Percentiles rank a stretch among this genome's conserved stretches.
phyloP scores from a whole-genome alignment of 2,113 vertebrate species.

The Beaufortia kweichowensis region DNA sequence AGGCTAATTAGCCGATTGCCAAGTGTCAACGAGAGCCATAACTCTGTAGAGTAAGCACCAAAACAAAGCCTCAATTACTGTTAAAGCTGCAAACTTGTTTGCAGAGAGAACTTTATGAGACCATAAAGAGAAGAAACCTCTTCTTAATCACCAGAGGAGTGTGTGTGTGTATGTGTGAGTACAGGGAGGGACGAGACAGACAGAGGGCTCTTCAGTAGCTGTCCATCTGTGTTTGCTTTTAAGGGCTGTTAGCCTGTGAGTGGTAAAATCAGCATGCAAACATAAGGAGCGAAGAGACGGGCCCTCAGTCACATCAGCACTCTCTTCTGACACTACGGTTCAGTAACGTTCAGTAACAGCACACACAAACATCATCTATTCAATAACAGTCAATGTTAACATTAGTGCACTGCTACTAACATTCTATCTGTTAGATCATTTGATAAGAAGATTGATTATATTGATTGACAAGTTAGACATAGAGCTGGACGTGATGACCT shows the following conservation, averaged over 20 bases:
- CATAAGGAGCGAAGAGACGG: constrained; percentile 6
- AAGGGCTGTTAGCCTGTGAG: constrained; percentile 41
- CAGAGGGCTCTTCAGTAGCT: constrained; percentile 40
- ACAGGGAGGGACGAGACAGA: constrained; percentile 8
- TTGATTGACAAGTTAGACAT: constrained; percentile 30
- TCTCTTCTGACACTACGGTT: constrained; percentile 27
- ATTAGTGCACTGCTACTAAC: neutral
- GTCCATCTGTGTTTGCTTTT: constrained; percentile 54
- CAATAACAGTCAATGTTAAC: neutral
- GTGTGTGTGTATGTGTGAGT: constrained; percentile 37
- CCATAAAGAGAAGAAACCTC: constrained; percentile 49
- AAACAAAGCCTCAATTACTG: constrained; percentile 54
- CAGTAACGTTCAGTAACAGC: constrained; percentile 27
- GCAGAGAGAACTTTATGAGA: constrained; percentile 50
- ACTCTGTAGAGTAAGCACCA: constrained; percentile 53
- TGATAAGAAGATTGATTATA: constrained; percentile 18
- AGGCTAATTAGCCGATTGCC: constrained; percentile 45
- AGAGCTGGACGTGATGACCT: constrained; percentile 28
- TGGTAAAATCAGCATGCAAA: constrained; percentile 48
- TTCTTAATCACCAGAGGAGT: constrained; percentile 47
- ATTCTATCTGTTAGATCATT: constrained; percentile 16
- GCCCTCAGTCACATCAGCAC: constrained; percentile 23
- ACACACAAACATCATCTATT: constrained; percentile 22
- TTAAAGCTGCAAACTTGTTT: constrained; percentile 54
- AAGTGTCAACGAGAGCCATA: constrained; percentile 47